A percentile compares a stretch with the other conserved stretches of the same genome.
phyloP scores from a whole-genome alignment of 2,113 vertebrate species.

The Amphiprion ocellaris region DNA sequence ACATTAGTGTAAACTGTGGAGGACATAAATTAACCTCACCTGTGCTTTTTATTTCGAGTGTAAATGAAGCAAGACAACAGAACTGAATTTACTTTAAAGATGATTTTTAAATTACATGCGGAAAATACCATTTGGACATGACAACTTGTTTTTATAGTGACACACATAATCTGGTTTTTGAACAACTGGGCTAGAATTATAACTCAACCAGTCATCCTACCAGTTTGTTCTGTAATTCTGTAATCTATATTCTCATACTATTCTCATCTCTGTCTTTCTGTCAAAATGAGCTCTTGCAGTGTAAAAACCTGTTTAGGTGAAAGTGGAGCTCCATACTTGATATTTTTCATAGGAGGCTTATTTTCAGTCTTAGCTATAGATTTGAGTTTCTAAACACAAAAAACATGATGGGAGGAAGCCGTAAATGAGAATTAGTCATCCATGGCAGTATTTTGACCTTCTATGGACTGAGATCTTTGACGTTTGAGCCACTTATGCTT shows the following conservation, averaged over 20 bases:
- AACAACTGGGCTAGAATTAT: not conserved
- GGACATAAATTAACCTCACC: no score
- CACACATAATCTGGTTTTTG: not conserved
- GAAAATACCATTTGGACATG: not conserved
- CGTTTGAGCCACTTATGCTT: not conserved
- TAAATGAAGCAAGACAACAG: no score
- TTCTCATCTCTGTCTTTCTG: not conserved
- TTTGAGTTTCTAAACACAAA: not conserved
- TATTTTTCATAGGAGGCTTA: no score
- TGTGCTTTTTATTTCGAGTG: no score
- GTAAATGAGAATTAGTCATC: conserved; percentile 13
- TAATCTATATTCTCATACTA: conserved; percentile 30
- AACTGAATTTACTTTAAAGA: no score
- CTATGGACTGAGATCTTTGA: not conserved
- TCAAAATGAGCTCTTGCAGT: not conserved
- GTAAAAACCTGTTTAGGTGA: no score
- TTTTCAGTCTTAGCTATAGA: not conserved
- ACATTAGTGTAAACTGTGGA: no score
- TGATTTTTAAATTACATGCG: no score
- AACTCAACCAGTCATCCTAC: conserved; percentile 14
- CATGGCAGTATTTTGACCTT: not conserved
- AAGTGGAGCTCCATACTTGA: no score
- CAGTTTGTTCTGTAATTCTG: conserved; percentile 10
- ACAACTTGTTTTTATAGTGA: not conserved
- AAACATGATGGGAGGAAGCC: not conserved